Base-by-base conservation (phyloP, 2,797 vertebrate species). In the Poeciliopsis infans region DNA sequence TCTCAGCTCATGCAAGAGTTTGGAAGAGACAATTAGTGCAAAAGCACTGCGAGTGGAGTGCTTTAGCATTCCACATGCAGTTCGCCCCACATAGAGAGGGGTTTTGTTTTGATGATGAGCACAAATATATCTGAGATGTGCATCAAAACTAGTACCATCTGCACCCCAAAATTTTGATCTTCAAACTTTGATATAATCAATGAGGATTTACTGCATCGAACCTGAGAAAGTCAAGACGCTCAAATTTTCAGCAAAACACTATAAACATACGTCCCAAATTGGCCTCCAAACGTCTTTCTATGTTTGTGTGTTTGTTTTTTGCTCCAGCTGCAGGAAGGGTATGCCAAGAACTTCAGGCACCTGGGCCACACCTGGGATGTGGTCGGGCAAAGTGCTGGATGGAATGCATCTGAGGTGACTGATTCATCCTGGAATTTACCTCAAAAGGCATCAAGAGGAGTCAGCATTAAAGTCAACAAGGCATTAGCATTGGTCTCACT, bases 361-460 rank as follows among this genome's bases (percentile, higher is more conserved):
- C 86, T 79, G 55, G 68, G 2, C 59, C 84, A 83, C 86, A 85
- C 90, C 84, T 92, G 85, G 84, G 79, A 80, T 87, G 86, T 83
- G 87, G 86, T 87, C 79, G 80, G 82, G 70, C 57, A 8, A 84
- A 81, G 36, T 11, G 77, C 79, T 76, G 72, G 71, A 77, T 84
- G 88, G 80, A 85, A 77, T 86, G 84, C 83, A 84, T 2, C 69
- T 71, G 36, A 41, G 53, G 77, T 93, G 92, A 93, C 78, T 93
- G 78, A 86, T 39, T 8, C 47, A 28, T 64, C 31, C 76, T 75
- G 90, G 88, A 89, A 87, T 91, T 79, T 46, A 53, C 25, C 41
- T 1, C 3, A 57, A 8, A 53, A 71, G 8, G 20, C 36, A 11
- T 46, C 70, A 77, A 25, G 15, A 77, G 16, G 80, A 85, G 71